phyloP scores from a whole-genome alignment of 2,888 invertebrate species.

The Mimachlamys varia region DNA sequence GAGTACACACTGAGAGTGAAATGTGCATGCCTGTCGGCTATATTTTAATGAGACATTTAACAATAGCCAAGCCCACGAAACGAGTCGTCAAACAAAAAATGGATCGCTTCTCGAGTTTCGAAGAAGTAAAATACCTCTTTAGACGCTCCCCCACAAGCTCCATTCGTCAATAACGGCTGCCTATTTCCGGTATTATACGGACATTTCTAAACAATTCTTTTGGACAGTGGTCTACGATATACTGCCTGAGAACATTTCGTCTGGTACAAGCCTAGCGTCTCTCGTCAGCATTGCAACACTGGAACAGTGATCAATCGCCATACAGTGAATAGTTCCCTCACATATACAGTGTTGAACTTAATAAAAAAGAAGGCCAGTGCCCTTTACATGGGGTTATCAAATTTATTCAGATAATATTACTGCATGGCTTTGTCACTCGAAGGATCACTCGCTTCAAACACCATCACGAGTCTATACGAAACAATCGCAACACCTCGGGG shows the following conservation, averaged over 20 bases:
- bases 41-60: not conserved
- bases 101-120: not conserved
- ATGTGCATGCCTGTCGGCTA: not conserved
- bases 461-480: too few relatives aligned
- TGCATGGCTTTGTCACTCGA: too few relatives aligned
- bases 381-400: not conserved
- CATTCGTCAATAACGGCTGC: not conserved
- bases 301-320: not conserved
- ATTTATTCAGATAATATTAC: too few relatives aligned
- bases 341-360: not conserved
- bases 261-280: not conserved
- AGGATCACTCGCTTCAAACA: too few relatives aligned
- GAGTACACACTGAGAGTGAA: not conserved
- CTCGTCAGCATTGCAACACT: not conserved
- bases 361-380: not conserved
- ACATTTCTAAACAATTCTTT: not conserved
- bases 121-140: not conserved
- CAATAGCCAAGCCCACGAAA: conserved; percentile 5
- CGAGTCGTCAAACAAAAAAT: not conserved
- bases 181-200: conserved; percentile 2
- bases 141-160: not conserved
- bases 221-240: not conserved
- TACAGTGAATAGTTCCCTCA: not conserved
- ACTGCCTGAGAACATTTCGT: conserved; percentile 20
- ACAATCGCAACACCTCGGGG: too few relatives aligned